A percentile compares a stretch with the other conserved stretches of the same genome.
Evolutionary conservation across 2,797 vertebrate genomes (phyloP).

Genomic region (Euthynnus affinis): DNA sequence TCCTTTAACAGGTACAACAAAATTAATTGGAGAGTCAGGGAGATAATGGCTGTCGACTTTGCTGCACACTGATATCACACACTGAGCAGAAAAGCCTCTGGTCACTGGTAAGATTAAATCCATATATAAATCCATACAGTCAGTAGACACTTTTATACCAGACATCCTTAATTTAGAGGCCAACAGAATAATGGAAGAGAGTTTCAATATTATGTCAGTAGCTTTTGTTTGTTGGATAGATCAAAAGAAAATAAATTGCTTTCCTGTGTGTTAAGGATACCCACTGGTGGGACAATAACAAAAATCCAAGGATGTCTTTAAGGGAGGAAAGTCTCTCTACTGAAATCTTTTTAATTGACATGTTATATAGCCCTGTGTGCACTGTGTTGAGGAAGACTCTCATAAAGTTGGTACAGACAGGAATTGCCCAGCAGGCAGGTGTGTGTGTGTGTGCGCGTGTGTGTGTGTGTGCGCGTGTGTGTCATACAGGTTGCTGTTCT

Average conservation of each 20-base stretch:
- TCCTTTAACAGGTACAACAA: neutral
- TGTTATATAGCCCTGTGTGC: conserved; percentile 45
- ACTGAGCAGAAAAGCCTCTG: neutral
- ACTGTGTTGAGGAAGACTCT: conserved; percentile 24
- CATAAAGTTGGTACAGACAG: conserved; percentile 40
- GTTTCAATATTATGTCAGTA: conserved; percentile 19
- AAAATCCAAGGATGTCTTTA: conserved; percentile 43
- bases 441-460: conserved; percentile 12
- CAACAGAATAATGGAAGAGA: conserved; percentile 41
- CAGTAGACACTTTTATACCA: conserved; percentile 20
- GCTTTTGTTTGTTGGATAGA: conserved; percentile 32
- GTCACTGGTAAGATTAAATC: neutral
- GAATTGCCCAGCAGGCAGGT: conserved; percentile 25
- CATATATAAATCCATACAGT: neutral
- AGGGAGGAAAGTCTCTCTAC: conserved; percentile 35
- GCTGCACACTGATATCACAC: neutral
- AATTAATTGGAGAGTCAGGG: neutral
- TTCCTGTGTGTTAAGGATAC: conserved; percentile 40
- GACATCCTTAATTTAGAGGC: conserved; percentile 41
- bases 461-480: conserved; percentile 7
- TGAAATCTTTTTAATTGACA: conserved; percentile 66
- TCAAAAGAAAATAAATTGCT: conserved; percentile 52
- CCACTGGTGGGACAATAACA: conserved; percentile 45
- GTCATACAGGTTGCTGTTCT: conserved; percentile 2
- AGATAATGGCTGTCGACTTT: neutral